Percentiles rank a stretch among this genome's conserved stretches.
Conservation (phyloP, 2,888 invertebrate genomes). For the Venustoraphidia nigricollis region DNA sequence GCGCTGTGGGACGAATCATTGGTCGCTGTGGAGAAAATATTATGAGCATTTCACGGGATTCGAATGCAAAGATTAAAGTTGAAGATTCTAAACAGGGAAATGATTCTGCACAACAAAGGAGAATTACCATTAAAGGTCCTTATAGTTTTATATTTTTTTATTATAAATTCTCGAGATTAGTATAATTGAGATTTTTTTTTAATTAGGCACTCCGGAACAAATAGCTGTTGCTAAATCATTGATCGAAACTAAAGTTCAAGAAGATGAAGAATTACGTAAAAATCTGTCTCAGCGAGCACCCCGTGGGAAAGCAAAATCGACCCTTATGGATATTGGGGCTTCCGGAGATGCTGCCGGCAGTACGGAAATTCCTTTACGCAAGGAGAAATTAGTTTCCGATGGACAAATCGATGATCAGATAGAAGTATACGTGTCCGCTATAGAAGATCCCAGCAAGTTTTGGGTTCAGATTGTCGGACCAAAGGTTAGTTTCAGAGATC, state of each 20-base stretch:
- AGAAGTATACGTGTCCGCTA: constrained; percentile 77
- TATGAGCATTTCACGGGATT: constrained; percentile 49
- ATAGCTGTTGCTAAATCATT: constrained; percentile 55
- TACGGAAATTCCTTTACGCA: not conserved
- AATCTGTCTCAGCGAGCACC: constrained; percentile 34
- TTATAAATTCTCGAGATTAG: not conserved
- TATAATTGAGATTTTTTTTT: constrained; percentile 4
- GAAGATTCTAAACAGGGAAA: not conserved
- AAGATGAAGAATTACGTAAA: constrained; percentile 34
- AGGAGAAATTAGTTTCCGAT: constrained; percentile 1
- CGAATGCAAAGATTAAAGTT: constrained; percentile 58
- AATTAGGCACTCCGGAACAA: constrained; percentile 55
- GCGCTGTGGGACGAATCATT: constrained; percentile 55
- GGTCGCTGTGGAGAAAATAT: constrained; percentile 60
- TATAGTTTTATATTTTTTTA: not conserved
- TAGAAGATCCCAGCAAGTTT: constrained; percentile 62
- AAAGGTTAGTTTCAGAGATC: constrained; percentile 12
- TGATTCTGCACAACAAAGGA: constrained; percentile 18
- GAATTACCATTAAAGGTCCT: not conserved
- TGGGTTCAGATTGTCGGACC: constrained; percentile 77
- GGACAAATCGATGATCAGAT: constrained; percentile 38
- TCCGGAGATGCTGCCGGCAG: too few species aligned
- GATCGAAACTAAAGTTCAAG: constrained; percentile 51
- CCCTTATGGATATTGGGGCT: constrained; percentile 10
- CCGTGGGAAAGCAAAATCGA: constrained; percentile 22